Percentiles rank a stretch among this genome's conserved stretches.
phyloP scores from a whole-genome alignment of 2,797 vertebrate genomes.

The Sebastolobus altivelis region DNA sequence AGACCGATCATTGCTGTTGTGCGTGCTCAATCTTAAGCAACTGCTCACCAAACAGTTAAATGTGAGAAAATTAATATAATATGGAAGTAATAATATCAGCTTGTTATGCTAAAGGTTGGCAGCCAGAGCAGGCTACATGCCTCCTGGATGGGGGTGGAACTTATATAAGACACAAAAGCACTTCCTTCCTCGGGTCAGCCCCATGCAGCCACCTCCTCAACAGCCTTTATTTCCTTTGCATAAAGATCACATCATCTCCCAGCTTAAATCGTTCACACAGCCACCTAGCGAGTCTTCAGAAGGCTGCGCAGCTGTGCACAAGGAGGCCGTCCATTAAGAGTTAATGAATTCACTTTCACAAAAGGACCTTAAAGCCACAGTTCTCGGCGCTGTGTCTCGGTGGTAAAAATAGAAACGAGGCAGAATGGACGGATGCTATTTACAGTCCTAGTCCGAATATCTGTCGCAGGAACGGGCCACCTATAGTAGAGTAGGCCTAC shows the following conservation, averaged over 20 bases:
- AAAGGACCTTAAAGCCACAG: constrained; percentile 86
- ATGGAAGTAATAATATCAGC: neutral
- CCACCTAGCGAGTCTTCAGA: constrained; percentile 64
- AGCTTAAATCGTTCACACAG: constrained; percentile 59
- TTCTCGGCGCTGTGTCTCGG: constrained; percentile 78
- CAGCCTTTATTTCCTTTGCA: constrained; percentile 46
- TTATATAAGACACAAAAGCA: constrained; percentile 64
- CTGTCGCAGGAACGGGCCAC: constrained; percentile 77
- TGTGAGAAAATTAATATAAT: neutral
- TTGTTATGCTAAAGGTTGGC: constrained; percentile 8
- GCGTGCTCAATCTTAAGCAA: neutral
- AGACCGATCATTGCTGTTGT: neutral
- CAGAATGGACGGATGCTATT: constrained; percentile 84
- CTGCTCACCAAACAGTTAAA: neutral
- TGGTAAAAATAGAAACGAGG: constrained; percentile 87
- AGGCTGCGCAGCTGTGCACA: constrained; percentile 70
- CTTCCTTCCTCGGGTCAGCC: constrained; percentile 63
- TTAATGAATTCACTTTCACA: constrained; percentile 88
- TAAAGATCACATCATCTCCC: constrained; percentile 49
- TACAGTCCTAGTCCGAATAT: constrained; percentile 83
- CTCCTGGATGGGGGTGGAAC: constrained; percentile 13
- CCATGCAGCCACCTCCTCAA: constrained; percentile 48
- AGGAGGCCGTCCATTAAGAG: constrained; percentile 82
- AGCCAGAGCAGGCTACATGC: constrained; percentile 17
- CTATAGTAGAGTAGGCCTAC: constrained; percentile 66